phyloP scores from a whole-genome alignment of 2,888 invertebrate genomes.

The Ochropleura plecta region DNA sequence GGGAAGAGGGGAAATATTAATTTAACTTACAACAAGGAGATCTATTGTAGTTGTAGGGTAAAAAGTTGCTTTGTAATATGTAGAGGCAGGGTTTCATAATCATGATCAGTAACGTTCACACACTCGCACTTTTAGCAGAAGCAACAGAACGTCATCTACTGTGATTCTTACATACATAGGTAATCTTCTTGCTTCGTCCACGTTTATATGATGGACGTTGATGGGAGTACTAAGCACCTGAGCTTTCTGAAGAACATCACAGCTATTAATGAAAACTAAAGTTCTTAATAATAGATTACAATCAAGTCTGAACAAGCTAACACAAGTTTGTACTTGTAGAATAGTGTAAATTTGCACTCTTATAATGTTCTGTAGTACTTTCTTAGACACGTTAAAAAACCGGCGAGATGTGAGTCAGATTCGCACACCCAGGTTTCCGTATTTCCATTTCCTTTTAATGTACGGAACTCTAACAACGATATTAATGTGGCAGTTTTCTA shows the following conservation, averaged over 20 bases:
- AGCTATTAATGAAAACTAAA: background rate
- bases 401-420: too few species aligned
- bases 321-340: too few species aligned
- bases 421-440: too few species aligned
- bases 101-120: background rate
- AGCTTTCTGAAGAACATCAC: background rate
- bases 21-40: constrained; percentile 21
- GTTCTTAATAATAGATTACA: too few species aligned
- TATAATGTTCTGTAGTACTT: too few species aligned
- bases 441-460: too few species aligned
- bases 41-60: background rate
- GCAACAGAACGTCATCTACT: background rate
- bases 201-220: too few species aligned
- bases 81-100: background rate
- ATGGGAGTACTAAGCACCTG: background rate
- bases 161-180: background rate
- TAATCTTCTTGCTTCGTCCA: background rate
- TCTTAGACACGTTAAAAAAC: too few species aligned
- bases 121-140: background rate
- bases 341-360: too few species aligned
- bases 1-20: constrained; percentile 7
- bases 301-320: too few species aligned
- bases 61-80: background rate
- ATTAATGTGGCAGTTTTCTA: background rate
- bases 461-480: too few species aligned